Percentiles rank a stretch among this genome's conserved stretches.
These are phyloP conservation scores for Parasteatoda tepidariorum DNA, from an alignment of 1,140 invertebrate genomes.

Conservation along the genomic window DNA sequence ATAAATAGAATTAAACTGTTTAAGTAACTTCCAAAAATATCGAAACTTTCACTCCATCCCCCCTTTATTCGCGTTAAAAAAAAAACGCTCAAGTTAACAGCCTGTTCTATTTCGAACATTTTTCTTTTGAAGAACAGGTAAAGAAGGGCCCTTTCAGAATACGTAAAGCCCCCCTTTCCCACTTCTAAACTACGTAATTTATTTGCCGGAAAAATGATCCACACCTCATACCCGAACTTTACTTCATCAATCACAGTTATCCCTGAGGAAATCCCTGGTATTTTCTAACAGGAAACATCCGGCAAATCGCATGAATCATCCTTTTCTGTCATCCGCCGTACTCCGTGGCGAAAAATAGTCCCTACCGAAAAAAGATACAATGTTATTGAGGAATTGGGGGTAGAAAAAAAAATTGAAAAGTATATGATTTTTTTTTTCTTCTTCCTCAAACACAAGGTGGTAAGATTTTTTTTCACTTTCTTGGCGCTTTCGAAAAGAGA, in stretches of 20 bases:
- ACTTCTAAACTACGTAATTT: constrained; percentile 3
- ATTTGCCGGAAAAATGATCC: constrained; percentile 41
- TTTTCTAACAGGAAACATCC: constrained; percentile 38
- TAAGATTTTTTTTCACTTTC: background rate
- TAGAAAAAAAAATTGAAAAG: background rate
- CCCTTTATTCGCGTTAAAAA: no score
- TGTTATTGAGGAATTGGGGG: background rate
- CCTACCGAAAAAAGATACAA: background rate
- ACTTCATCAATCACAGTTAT: constrained; percentile 38
- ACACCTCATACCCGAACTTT: constrained; percentile 12
- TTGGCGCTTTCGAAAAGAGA: background rate
- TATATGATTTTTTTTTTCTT: background rate
- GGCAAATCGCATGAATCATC: constrained; percentile 48
- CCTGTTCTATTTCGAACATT: background rate
- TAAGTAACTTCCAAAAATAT: no score
- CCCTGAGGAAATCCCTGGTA: constrained; percentile 29
- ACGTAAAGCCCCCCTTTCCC: background rate
- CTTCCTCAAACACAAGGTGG: background rate
- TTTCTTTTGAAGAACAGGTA: background rate
- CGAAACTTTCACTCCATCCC: no score
- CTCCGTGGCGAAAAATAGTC: background rate
- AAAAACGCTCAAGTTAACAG: no score
- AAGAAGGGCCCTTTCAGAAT: background rate
- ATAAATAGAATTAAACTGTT: no score
- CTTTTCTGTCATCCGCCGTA: background rate